Percentiles rank a stretch among this genome's conserved stretches.
Evolutionary conservation across 2,797 vertebrate genomes (phyloP).

Genomic region (Graptemys geographica): DNA sequence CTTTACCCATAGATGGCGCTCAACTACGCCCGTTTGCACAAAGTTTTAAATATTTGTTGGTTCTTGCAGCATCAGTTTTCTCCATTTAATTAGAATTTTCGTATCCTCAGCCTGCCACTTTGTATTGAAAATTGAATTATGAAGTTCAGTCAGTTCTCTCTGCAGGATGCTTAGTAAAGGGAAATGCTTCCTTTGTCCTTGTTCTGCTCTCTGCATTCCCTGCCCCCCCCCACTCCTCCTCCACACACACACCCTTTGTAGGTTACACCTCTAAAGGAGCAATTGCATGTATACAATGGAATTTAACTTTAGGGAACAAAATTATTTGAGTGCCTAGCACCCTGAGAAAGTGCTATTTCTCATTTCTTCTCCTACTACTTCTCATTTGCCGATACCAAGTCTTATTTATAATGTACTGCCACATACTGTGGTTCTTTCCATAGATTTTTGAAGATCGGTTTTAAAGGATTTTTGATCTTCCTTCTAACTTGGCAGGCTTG

Average conservation of each 20-base stretch:
- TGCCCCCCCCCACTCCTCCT: not conserved
- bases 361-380: not conserved
- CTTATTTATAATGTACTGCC: not conserved
- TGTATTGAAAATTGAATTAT: not conserved
- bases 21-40: not conserved
- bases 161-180: not conserved
- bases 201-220: rapidly evolving
- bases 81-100: not conserved
- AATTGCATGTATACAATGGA: not conserved
- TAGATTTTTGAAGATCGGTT: not conserved
- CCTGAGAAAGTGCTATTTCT: not conserved
- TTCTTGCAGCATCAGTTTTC: not conserved
- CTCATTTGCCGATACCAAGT: not conserved
- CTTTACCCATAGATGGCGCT: not conserved
- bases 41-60: not conserved
- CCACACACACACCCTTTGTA: not conserved
- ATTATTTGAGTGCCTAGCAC: not conserved
- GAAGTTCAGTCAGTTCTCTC: not conserved
- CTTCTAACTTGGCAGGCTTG: slow-evolving; percentile 14
- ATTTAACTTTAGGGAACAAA: not conserved
- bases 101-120: not conserved
- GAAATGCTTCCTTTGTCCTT: not conserved
- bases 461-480: not conserved
- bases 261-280: not conserved
- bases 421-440: not conserved